A percentile compares a stretch with the other conserved stretches of the same genome.
Evolutionary conservation across 1,140 invertebrate genomes (phyloP).

Genomic region (Papilio helenus): DNA sequence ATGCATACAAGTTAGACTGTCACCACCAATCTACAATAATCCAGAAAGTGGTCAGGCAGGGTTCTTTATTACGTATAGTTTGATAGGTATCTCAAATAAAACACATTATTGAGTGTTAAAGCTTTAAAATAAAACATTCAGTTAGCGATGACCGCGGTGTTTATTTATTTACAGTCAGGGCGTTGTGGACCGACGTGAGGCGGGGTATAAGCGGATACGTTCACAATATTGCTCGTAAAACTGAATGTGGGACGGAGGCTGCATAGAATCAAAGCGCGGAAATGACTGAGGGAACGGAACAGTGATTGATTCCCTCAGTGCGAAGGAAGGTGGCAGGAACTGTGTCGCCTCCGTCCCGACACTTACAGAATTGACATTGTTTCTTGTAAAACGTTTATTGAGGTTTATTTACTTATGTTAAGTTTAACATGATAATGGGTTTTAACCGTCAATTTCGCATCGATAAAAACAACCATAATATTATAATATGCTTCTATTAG

Average conservation of each 20-base stretch:
- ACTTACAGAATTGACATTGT: constrained; percentile 17
- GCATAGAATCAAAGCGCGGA: constrained; percentile 61
- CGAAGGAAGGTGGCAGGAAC: constrained; percentile 25
- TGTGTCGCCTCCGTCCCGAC: constrained; percentile 2
- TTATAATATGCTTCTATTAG: too few species aligned
- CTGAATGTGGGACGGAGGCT: constrained; percentile 46
- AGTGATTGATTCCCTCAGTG: constrained; percentile 56
- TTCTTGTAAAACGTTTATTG: neutral
- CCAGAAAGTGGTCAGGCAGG: neutral
- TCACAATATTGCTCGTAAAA: constrained; percentile 48
- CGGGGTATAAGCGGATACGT: constrained; percentile 7
- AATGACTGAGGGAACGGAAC: constrained; percentile 56
- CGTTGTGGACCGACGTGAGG: too few species aligned
- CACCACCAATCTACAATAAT: too few species aligned
- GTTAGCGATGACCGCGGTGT: neutral
- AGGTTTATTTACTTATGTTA: neutral
- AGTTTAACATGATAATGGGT: too few species aligned
- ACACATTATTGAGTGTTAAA: neutral
- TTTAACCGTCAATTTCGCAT: too few species aligned
- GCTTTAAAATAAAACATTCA: constrained; percentile 10
- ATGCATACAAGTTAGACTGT: too few species aligned
- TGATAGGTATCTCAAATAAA: neutral
- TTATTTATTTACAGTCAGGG: constrained; percentile 4
- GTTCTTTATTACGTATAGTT: neutral
- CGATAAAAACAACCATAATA: too few species aligned